Conservation (phyloP, 1,140 invertebrate genomes). For the Drosophila albomicans region DNA sequence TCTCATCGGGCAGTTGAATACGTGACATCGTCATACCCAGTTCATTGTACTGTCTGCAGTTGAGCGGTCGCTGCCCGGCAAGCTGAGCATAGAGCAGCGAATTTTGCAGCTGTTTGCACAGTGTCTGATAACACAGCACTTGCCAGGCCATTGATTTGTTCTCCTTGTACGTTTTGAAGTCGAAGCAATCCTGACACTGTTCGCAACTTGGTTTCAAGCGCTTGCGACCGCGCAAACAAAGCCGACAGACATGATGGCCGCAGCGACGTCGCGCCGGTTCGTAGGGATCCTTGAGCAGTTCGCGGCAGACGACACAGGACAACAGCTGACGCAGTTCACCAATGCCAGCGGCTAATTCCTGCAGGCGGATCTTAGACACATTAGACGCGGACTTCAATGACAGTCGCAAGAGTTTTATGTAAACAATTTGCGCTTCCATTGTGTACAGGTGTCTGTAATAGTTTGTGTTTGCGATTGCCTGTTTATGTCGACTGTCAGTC, state of each 20-base stretch:
- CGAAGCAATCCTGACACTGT: constrained; percentile 93
- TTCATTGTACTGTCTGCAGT: not conserved
- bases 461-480: not conserved
- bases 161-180: constrained; percentile 89
- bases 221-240: constrained; percentile 93
- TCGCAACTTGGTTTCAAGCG: constrained; percentile 93
- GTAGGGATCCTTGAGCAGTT: constrained; percentile 92
- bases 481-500: not conserved
- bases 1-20: constrained; percentile 85
- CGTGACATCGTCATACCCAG: constrained; percentile 15
- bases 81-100: constrained; percentile 87
- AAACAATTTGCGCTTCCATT: constrained; percentile 50
- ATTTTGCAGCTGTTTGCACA: constrained; percentile 92
- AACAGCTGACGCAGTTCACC: constrained; percentile 94
- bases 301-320: constrained; percentile 94
- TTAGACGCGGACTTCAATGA: constrained; percentile 44
- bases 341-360: constrained; percentile 92
- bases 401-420: constrained; percentile 50
- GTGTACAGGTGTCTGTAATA: constrained; percentile 38
- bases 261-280: constrained; percentile 92
- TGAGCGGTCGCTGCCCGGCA: constrained; percentile 11
- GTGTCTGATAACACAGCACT: constrained; percentile 94
- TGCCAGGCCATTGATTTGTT: constrained; percentile 93
- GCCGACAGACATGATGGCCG: constrained; percentile 94
- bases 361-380: constrained; percentile 89